These are phyloP conservation scores for Rhea americana DNA, from an alignment of 2,113 vertebrate species.

Conservation along the genomic window DNA sequence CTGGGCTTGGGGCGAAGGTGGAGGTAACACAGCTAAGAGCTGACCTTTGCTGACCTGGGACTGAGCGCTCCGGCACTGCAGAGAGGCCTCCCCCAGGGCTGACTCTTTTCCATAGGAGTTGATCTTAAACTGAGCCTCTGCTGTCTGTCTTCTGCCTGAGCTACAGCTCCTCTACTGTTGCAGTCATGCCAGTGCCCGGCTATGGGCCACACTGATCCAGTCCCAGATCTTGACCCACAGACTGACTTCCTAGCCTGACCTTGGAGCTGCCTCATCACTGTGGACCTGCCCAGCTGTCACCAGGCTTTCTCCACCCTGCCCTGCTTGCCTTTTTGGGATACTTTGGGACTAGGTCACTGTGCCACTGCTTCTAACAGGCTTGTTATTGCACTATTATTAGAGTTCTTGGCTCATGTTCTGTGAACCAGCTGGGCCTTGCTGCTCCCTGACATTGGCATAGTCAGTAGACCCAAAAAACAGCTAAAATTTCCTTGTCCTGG, in stretches of 20 bases:
- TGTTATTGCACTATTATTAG: neutral
- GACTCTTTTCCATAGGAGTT: neutral
- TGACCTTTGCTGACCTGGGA: neutral
- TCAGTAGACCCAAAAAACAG: neutral
- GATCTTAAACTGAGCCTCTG: neutral
- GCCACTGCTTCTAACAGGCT: neutral
- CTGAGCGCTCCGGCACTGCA: rapidly evolving
- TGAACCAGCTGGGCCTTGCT: neutral
- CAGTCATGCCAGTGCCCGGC: neutral
- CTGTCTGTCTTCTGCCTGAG: neutral
- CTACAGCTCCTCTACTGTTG: neutral
- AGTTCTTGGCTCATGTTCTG: neutral
- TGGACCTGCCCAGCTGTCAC: neutral
- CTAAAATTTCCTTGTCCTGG: neutral
- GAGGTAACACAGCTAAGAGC: neutral
- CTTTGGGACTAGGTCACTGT: neutral
- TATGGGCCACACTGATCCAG: neutral
- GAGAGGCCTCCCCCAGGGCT: neutral
- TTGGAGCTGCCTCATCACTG: neutral
- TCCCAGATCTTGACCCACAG: neutral
- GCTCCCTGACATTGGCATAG: neutral
- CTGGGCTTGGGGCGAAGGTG: neutral
- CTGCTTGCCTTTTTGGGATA: neutral
- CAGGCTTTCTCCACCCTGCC: neutral
- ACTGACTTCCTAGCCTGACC: neutral